Conservation (phyloP, 2,797 vertebrate species). For the Odontamblyopus rebecca region DNA sequence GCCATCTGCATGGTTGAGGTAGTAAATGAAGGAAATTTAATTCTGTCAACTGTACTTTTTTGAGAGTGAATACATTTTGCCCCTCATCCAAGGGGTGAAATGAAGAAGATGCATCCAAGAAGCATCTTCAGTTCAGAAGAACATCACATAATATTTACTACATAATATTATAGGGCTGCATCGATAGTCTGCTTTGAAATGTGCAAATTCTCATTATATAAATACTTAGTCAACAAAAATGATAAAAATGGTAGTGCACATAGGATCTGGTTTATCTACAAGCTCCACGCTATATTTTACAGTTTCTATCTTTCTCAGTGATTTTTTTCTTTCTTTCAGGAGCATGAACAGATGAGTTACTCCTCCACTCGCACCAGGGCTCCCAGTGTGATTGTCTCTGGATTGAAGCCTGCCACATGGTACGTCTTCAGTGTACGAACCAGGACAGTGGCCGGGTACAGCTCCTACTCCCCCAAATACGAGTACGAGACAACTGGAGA, state of each 20-base stretch:
- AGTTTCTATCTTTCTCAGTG: constrained; percentile 4
- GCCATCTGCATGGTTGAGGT: background rate
- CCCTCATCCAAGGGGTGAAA: no score
- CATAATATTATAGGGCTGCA: no score
- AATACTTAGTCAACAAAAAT: background rate
- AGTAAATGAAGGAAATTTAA: background rate
- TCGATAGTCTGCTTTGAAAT: no score
- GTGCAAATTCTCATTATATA: background rate
- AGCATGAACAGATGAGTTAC: constrained; percentile 92
- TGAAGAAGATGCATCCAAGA: no score
- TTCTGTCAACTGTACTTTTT: background rate
- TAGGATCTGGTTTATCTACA: background rate
- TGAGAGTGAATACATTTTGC: no score
- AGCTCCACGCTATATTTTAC: no score
- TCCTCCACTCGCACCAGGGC: constrained; percentile 92
- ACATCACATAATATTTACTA: background rate
- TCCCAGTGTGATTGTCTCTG: constrained; percentile 92
- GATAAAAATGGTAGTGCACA: background rate
- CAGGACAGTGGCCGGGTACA: constrained; percentile 87
- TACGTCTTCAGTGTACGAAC: constrained; percentile 93
- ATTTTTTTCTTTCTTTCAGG: constrained; percentile 67
- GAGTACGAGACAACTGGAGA: constrained; percentile 92
- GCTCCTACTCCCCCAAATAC: constrained; percentile 90
- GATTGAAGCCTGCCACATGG: constrained; percentile 90
- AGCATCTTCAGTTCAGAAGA: no score